These are phyloP conservation scores for Tragopan temminckii DNA, from an alignment of 2,797 vertebrate species.

Conservation along the genomic window DNA sequence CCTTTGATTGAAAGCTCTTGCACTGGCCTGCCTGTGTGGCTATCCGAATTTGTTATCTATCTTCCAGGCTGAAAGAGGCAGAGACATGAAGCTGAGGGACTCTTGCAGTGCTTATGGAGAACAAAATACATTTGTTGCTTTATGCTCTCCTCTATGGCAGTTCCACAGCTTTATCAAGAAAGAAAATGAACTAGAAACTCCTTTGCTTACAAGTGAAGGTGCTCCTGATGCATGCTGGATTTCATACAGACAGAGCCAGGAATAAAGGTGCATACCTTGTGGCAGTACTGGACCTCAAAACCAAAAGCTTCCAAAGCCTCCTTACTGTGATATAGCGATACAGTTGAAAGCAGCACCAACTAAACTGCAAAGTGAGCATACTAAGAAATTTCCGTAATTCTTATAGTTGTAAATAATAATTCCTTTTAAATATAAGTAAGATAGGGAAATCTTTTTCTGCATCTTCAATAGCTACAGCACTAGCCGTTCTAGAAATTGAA, in stretches of 20 bases:
- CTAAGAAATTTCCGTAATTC: not conserved
- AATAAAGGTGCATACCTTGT: not conserved
- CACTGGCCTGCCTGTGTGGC: not conserved
- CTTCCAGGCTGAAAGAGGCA: not conserved
- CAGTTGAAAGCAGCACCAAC: not conserved
- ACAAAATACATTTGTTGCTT: not conserved
- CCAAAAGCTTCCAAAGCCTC: not conserved
- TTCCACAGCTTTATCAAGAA: not conserved
- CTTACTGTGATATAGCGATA: not conserved
- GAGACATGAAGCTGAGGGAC: not conserved
- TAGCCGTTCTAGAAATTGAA: not conserved
- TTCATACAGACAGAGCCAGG: not conserved
- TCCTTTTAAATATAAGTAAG: not conserved
- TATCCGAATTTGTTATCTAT: not conserved
- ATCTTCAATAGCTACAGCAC: not conserved
- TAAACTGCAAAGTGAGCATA: not conserved
- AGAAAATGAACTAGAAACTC: not conserved
- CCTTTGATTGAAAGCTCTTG: not conserved
- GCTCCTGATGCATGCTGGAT: not conserved
- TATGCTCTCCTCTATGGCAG: not conserved
- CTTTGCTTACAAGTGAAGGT: not conserved
- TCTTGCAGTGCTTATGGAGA: not conserved
- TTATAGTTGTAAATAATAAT: not conserved
- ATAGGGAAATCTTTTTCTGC: not conserved
- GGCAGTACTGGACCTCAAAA: not conserved